Conservation (phyloP, 2,113 vertebrate species). For the Drymodes brunneopygia region DNA sequence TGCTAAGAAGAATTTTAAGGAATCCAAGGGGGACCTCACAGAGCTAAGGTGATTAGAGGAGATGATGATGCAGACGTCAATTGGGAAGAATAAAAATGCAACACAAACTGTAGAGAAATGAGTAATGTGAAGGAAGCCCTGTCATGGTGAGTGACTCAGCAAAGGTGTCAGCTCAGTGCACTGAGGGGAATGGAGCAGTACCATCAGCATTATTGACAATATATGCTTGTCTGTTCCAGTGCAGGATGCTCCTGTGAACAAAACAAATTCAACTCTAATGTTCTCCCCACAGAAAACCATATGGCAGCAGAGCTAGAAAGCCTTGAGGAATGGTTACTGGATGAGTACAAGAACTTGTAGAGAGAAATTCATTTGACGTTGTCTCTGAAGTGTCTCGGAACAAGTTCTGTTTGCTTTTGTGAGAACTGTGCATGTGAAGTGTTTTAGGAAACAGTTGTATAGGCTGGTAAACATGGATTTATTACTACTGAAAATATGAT, state of each 20-base stretch:
- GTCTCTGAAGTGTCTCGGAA: background rate
- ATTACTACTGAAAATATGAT: background rate
- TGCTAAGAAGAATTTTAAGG: background rate
- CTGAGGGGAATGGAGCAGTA: background rate
- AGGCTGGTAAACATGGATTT: background rate
- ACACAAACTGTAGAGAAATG: background rate
- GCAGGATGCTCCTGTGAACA: background rate
- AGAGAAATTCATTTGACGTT: background rate
- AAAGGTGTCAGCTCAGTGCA: background rate
- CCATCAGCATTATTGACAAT: background rate
- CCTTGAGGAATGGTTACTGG: background rate
- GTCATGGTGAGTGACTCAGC: background rate
- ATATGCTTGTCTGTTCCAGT: background rate
- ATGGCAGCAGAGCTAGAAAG: background rate
- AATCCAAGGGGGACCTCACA: background rate
- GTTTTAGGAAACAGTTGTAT: background rate
- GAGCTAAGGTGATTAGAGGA: background rate
- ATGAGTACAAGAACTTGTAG: background rate
- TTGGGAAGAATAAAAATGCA: background rate
- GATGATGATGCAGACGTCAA: background rate
- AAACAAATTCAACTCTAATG: background rate
- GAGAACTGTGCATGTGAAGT: background rate
- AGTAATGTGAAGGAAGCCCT: background rate
- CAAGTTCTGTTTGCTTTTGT: background rate
- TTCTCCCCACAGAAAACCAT: background rate